A percentile compares a stretch with the other conserved stretches of the same genome.
phyloP scores from a whole-genome alignment of 2,797 vertebrate genomes.

The Setipinna tenuifilis region DNA sequence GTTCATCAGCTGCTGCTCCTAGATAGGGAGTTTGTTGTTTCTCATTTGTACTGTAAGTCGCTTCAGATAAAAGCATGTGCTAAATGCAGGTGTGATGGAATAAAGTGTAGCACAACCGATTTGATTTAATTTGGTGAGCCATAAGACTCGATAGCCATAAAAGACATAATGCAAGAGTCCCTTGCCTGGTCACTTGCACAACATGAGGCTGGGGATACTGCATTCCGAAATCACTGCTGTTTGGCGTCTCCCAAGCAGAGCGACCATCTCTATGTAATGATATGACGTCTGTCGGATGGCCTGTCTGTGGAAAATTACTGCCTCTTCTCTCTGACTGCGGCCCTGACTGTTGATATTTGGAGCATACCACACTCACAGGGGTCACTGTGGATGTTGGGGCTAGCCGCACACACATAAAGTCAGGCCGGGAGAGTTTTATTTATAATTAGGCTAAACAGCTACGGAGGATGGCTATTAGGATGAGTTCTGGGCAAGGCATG shows the following conservation, averaged over 20 bases:
- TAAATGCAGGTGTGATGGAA: too few relatives aligned
- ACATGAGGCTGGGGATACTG: background rate
- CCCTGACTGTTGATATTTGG: background rate
- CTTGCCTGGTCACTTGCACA: background rate
- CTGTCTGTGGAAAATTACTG: constrained; percentile 6
- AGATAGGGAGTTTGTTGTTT: too few relatives aligned
- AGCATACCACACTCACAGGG: background rate
- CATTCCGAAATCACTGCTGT: background rate
- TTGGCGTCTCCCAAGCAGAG: background rate
- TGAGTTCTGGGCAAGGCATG: background rate
- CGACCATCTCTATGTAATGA: background rate
- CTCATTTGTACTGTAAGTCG: too few relatives aligned
- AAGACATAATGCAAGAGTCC: background rate
- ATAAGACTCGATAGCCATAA: background rate
- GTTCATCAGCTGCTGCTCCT: too few relatives aligned
- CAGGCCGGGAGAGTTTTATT: background rate
- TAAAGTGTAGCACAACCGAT: background rate
- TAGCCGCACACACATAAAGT: background rate
- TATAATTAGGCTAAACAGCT: background rate
- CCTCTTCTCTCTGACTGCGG: background rate
- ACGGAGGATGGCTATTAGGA: too few relatives aligned
- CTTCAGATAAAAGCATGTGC: too few relatives aligned
- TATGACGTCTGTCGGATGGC: background rate
- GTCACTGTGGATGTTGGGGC: background rate
- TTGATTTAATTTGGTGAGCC: background rate